These are phyloP conservation scores for fruit fly (Drosophila melanogaster) DNA, from an alignment of 1,140 invertebrate genomes.

Conservation along the genomic window DNA sequence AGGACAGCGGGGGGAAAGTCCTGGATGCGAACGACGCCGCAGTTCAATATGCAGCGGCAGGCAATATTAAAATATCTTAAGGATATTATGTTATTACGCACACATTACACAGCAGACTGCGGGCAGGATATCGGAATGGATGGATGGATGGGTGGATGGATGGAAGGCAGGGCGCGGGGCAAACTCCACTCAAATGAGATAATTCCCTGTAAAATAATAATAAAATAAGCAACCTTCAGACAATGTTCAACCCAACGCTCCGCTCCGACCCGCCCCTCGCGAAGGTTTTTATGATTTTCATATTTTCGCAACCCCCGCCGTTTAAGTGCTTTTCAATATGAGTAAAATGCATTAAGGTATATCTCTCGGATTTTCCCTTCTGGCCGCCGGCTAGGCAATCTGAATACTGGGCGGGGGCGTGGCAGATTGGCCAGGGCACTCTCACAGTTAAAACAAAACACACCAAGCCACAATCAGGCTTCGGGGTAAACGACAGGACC, in stretches of 20 bases:
- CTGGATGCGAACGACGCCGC: slow-evolving; percentile 45
- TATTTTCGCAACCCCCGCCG: slow-evolving; percentile 67
- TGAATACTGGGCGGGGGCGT: slow-evolving; percentile 9
- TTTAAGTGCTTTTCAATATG: slow-evolving; percentile 83
- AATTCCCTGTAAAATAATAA: slow-evolving; percentile 84
- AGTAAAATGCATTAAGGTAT: slow-evolving; percentile 81
- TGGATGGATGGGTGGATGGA: background rate
- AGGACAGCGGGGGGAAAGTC: slow-evolving; percentile 6
- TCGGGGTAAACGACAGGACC: slow-evolving; percentile 22
- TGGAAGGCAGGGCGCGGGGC: slow-evolving; percentile 9
- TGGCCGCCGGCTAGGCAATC: slow-evolving; percentile 58
- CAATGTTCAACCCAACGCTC: background rate
- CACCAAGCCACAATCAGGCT: slow-evolving; percentile 15
- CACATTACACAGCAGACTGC: slow-evolving; percentile 69
- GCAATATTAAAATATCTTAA: slow-evolving; percentile 84
- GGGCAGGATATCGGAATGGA: background rate
- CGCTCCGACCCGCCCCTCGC: background rate
- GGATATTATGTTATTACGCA: slow-evolving; percentile 84
- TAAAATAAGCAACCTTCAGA: slow-evolving; percentile 74
- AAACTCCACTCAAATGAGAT: slow-evolving; percentile 83
- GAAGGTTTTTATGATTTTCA: slow-evolving; percentile 72
- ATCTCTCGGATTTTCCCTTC: slow-evolving; percentile 19
- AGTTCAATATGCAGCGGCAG: slow-evolving; percentile 82
- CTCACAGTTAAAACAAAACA: slow-evolving; percentile 71
- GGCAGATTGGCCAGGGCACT: slow-evolving; percentile 57